Evolutionary conservation across 2,888 invertebrate species (phyloP).

Genomic region (Andrena trimmerana): DNA sequence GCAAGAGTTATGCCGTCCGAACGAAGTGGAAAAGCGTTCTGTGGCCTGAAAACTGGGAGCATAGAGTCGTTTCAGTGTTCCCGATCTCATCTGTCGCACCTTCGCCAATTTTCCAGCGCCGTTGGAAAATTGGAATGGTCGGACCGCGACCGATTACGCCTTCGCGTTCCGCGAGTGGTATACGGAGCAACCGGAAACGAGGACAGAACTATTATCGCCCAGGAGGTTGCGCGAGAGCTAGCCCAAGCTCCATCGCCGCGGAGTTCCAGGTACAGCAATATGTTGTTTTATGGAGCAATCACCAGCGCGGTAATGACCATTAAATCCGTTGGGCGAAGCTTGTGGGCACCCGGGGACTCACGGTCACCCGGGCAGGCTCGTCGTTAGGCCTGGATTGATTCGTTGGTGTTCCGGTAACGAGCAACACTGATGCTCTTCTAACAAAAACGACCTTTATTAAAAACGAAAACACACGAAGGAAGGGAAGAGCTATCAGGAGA

Average conservation of each 20-base stretch:
- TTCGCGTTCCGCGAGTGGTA: slow-evolving; percentile 28
- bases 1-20: neutral
- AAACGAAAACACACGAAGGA: neutral
- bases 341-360: slow-evolving; percentile 31
- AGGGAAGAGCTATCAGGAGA: neutral
- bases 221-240: slow-evolving; percentile 58
- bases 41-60: neutral
- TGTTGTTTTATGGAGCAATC: slow-evolving; percentile 79
- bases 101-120: neutral
- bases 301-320: slow-evolving; percentile 78
- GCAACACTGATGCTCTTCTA: slow-evolving; percentile 12
- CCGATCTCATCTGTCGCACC: neutral
- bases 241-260: slow-evolving; percentile 67
- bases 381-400: slow-evolving; percentile 61
- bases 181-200: slow-evolving; percentile 71
- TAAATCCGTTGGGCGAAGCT: slow-evolving; percentile 68
- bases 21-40: neutral
- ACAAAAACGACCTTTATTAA: neutral
- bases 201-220: slow-evolving; percentile 69
- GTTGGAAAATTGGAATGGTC: slow-evolving; percentile 16
- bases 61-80: neutral
- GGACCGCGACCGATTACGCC: slow-evolving; percentile 48
- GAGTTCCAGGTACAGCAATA: slow-evolving; percentile 75
- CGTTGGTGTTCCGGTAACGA: slow-evolving; percentile 36
- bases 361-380: slow-evolving; percentile 48